phyloP scores from a whole-genome alignment of 2,113 vertebrate genomes.

The Cricetomys ansorgei region DNA sequence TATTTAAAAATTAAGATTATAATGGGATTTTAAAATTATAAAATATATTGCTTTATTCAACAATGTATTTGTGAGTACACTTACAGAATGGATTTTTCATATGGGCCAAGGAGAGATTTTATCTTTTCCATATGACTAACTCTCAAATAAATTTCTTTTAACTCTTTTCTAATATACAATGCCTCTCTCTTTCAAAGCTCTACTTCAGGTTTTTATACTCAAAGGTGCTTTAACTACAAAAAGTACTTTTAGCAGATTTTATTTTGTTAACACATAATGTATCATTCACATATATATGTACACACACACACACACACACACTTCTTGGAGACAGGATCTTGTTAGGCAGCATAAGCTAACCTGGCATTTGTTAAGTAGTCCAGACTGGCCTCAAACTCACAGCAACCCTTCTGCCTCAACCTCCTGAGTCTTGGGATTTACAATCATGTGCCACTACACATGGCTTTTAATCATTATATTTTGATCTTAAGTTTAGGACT shows the following conservation, averaged over 20 bases:
- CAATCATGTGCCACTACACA: neutral
- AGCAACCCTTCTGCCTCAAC: neutral
- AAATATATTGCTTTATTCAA: constrained; percentile 6
- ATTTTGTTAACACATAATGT: neutral
- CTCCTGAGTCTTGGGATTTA: neutral
- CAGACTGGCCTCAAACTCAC: neutral
- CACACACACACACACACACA: neutral
- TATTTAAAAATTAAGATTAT: neutral
- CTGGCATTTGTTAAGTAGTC: neutral
- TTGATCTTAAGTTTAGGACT: neutral
- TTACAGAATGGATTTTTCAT: neutral
- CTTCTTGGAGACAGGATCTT: neutral
- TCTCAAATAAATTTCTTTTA: neutral
- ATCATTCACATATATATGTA: neutral
- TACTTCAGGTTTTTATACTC: neutral
- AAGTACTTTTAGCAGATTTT: neutral
- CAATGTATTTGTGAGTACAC: constrained; percentile 15
- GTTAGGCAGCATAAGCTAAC: neutral
- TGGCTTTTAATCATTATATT: neutral
- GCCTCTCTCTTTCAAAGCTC: neutral
- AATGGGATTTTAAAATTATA: neutral
- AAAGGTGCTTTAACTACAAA: neutral
- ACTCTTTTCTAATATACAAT: neutral
- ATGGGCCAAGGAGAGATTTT: neutral
- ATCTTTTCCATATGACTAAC: constrained; percentile 6